Base-by-base conservation (phyloP, 1,140 invertebrate genomes). In the Oryzaephilus surinamensis region DNA sequence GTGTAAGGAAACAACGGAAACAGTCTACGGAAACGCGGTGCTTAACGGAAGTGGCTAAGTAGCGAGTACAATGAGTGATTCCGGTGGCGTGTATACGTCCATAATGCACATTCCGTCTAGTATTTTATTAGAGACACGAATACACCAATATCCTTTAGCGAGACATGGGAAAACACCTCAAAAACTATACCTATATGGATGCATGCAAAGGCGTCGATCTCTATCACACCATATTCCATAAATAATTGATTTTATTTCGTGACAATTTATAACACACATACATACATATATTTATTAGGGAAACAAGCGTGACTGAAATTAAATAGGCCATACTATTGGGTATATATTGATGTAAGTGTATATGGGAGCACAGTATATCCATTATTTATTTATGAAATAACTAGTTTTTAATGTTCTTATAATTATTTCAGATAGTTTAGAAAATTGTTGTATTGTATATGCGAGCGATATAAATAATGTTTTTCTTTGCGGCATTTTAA, bases 41-140 rank as follows among this genome's bases (percentile, higher is more conserved):
- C 41, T 47, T 51, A 43, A 40, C 50, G 50, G 50, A 52, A 52
- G 46, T 46, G 42, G 40, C 46, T 52, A 52, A 52, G 50, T 52
- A 52, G 50, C 41, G 35, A 38, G 28, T 34, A 52, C 50, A 52
- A 52, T 52, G 41, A 52, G 38, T 41, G 41, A 46, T 52, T 52
- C 50, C 50, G 50, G 50, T 52, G 41, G 46, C 50, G 50, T 52
- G 50, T 46, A 49, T 30, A n/a, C n/a, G n/a, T n/a, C 41, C 47
- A 49, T 49, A 49, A 39, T 41, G 46, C 40, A 49, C 46, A 26
- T 24, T 36, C 33, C 16, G n/a, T 26, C 33, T 36, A 36, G 26
- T 26, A 36, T 36, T 36, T 21, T n/a, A n/a, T n/a, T n/a, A n/a
- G n/a, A n/a, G n/a, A n/a, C 33, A 36, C 33, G n/a, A n/a, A n/a